Evolutionary conservation across 2,113 vertebrate species (phyloP).

Genomic region (Catharus bicknelli): DNA sequence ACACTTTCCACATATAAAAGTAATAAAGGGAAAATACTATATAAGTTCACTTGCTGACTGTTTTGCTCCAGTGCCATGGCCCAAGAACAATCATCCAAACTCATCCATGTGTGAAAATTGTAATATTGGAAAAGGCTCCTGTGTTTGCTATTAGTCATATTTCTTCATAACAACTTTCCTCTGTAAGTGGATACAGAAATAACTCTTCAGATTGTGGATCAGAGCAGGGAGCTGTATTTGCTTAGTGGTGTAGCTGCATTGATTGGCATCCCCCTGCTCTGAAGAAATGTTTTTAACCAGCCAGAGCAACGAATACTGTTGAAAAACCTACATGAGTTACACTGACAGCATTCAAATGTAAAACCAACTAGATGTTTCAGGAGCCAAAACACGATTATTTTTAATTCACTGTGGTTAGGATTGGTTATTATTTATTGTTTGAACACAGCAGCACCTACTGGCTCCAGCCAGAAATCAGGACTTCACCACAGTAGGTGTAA

Average conservation of each 20-base stretch:
- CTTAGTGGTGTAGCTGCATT: constrained; percentile 10
- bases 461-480: background rate
- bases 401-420: background rate
- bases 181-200: constrained; percentile 27
- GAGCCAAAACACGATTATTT: constrained; percentile 13
- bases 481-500: background rate
- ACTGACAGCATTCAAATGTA: background rate
- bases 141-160: constrained; percentile 19
- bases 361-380: background rate
- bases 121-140: constrained; percentile 11
- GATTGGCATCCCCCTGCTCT: constrained; percentile 20
- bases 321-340: constrained; percentile 7
- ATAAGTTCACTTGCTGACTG: background rate
- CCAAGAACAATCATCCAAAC: constrained; percentile 29
- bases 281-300: constrained; percentile 37
- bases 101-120: constrained; percentile 42
- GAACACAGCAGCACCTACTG: constrained; percentile 57
- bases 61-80: background rate
- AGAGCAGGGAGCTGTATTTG: background rate
- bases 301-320: background rate
- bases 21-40: constrained; percentile 1
- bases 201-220: constrained; percentile 6
- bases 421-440: constrained; percentile 37
- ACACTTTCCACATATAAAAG: background rate
- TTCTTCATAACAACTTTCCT: constrained; percentile 38